Evolutionary conservation across 92 coral and sea anemone species (phyloP).

Genomic region (Parazoanthus darwini): DNA sequence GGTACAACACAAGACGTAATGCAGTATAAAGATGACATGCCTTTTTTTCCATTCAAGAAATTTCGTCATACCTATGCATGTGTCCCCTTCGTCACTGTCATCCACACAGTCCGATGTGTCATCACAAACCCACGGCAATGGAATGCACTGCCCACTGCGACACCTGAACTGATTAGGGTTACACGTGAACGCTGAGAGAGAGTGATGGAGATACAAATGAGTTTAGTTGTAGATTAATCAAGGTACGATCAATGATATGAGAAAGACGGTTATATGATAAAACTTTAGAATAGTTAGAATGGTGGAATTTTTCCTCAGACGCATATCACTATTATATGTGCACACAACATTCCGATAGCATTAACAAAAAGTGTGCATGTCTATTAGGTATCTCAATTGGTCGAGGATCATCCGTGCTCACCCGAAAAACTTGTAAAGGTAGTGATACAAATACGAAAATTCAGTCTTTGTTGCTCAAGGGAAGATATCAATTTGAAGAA

Average conservation of each 20-base stretch:
- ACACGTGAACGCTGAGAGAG: constrained; percentile 35
- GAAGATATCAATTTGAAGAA: no score
- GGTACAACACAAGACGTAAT: neutral
- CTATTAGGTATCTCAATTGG: no score
- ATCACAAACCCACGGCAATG: constrained; percentile 33
- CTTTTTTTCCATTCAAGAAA: neutral
- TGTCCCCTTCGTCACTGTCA: constrained; percentile 39
- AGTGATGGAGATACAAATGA: neutral
- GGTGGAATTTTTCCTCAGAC: no score
- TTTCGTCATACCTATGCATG: constrained; percentile 31
- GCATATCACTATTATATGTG: no score
- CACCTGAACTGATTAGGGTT: constrained; percentile 39
- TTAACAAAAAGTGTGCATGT: neutral
- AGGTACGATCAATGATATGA: neutral
- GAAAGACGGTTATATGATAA: neutral
- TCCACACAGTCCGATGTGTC: constrained; percentile 26
- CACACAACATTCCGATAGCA: neutral
- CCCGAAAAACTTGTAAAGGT: neutral
- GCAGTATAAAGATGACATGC: neutral
- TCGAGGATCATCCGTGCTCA: neutral
- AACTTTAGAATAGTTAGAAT: neutral
- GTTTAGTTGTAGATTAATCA: neutral
- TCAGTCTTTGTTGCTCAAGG: no score
- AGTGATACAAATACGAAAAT: no score
- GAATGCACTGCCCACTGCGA: constrained; percentile 24